Evolutionary conservation across 2,888 invertebrate species (phyloP).

Genomic region (Agelastica alni): DNA sequence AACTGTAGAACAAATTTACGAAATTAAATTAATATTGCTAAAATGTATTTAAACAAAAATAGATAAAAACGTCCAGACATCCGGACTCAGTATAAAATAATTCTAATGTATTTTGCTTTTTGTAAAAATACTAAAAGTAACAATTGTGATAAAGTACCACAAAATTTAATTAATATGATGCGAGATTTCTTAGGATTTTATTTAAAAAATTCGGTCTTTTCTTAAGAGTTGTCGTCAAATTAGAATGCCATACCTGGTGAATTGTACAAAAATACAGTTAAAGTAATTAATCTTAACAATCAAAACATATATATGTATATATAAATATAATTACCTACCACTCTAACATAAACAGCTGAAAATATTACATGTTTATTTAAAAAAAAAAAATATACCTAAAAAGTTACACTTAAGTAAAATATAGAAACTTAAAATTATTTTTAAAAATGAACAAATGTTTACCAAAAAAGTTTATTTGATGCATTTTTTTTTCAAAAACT

Average conservation of each 20-base stretch:
- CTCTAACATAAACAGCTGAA: conserved; percentile 48
- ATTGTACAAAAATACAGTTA: conserved; percentile 33
- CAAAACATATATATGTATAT: conserved; percentile 46
- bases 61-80: neutral
- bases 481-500: too few species aligned
- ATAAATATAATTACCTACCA: conserved; percentile 56
- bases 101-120: conserved; percentile 28
- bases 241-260: conserved; percentile 23
- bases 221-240: conserved; percentile 14
- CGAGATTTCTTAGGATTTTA: too few species aligned
- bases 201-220: too few species aligned
- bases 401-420: conserved; percentile 47
- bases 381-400: conserved; percentile 50
- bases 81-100: neutral
- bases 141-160: too few species aligned
- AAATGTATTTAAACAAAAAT: neutral
- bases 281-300: conserved; percentile 39
- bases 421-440: conserved; percentile 46
- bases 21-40: too few species aligned
- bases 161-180: too few species aligned
- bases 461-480: conserved; percentile 25
- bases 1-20: too few species aligned
- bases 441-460: conserved; percentile 31
- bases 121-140: conserved; percentile 5
- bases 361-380: conserved; percentile 52